Evolutionary conservation across 2,113 vertebrate genomes (phyloP), one percentile per base, ranked within the genome.

Genomic region (Sylvilagus bachmani): DNA sequence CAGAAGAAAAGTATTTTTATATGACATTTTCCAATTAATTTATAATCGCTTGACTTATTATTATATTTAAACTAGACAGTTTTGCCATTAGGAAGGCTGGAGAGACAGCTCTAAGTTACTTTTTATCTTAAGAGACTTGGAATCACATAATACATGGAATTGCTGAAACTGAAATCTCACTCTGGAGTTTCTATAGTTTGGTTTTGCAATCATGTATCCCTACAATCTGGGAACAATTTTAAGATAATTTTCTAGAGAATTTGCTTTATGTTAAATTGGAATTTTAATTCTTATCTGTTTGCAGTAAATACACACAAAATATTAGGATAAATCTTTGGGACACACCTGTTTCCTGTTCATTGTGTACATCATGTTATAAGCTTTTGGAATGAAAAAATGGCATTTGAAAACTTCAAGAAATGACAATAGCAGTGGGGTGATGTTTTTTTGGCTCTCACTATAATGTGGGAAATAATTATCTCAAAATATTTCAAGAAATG

Each of bases 271-370:
- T 87, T 82, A 88, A 44, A 67, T 51, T 38, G 12, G 0, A 27
- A 5, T 74, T 95, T 80, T 7, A 10, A 67, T 31, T 95, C 83
- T 86, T 83, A 29, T 2, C 44, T 67, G 10, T 93, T 10, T 97
- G 29, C 78, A 53, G 64, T 93, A 97, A 97, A 94, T 10, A 96
- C 29, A 90, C 79, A 93, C 74, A 95, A 51, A 93, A 95, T 83
- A 75, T 75, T 55, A 29, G 53, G 84, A 73, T 89, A 90, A 78
- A 81, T 95, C 95, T 94, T 86, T 53, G 80, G 95, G 55, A 96
- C 69, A 77, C 85, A 90, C 62, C 94, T 82, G 89, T 88, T 38
- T 97, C 51, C 61, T 96, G 12, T 86, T 96, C 87, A 97, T 97
- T 96, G 93, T 69, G 77, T 3, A 51, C 25, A 44, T 14, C 13